Base-by-base conservation (phyloP, 2,797 vertebrate genomes). In the Micromesistius poutassou region DNA sequence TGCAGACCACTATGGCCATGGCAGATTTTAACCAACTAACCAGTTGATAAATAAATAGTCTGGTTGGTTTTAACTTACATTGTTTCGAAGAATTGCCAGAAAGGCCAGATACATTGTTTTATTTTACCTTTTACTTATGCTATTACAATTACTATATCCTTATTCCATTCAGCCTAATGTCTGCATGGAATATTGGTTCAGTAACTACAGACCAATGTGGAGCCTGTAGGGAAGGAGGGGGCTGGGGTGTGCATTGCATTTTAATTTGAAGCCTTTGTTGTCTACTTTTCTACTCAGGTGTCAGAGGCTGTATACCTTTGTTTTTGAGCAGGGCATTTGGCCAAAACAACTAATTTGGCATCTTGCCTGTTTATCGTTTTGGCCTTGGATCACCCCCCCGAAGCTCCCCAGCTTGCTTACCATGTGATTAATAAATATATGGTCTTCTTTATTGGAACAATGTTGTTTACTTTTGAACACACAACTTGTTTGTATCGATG, bases 401-500 rank as follows among this genome's bases (percentile, higher is more conserved):
- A 42, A 42, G 13, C 40, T 42, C 40, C 46, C 10, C 1, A 19
- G 46, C 46, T 55, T 12, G 46, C 46, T 55, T 22, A 12, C 46
- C 5, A 19, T 5, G 5, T 62, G 55, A 62, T 62, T 25, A 62
- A 62, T 25, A 62, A 62, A 62, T n/a, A 62, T 7, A 25, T 42
- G 40, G 22, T 62, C 55, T n/a, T 62, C 55, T 25, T 62, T 10
- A 8, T 62, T n/a, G 22, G n/a, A 62, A 62, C 55, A 62, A 62
- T 62, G 55, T 8, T 62, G 55, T 62, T 62, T 62, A 62, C 55
- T 62, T 62, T 25, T 62, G 55, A 62, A 62, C n/a, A 62, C 55
- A 62, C 55, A 62, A 62, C 55, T 9, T 5, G 22, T 62, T 8
- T 62, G 55, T 62, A 25, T n/a, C n/a, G 5, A n/a, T 62, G 19